A percentile compares a stretch with the other conserved stretches of the same genome.
These are phyloP conservation scores for Muricea muricata DNA, from an alignment of 92 coral and sea anemone genomes.

Conservation along the genomic window DNA sequence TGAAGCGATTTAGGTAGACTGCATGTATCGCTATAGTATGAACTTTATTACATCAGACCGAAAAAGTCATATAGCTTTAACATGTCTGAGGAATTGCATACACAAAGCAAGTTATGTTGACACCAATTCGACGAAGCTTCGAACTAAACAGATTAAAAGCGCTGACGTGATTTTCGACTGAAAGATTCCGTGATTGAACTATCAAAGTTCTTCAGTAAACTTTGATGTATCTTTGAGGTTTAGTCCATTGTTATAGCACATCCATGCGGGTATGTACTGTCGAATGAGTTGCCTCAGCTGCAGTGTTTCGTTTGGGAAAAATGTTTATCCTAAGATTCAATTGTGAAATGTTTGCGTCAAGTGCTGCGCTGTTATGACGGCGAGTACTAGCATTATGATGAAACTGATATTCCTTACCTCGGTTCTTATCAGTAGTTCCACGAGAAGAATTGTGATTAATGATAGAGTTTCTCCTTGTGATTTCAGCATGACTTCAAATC, in stretches of 20 bases:
- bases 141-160: conserved; percentile 40
- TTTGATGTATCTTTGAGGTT: conserved; percentile 3
- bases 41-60: background rate
- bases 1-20: background rate
- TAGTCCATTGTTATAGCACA: background rate
- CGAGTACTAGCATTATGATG: background rate
- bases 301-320: background rate
- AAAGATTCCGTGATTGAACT: conserved; percentile 31
- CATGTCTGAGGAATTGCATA: background rate
- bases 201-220: conserved; percentile 24
- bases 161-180: conserved; percentile 49
- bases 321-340: background rate
- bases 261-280: background rate
- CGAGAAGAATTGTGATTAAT: conserved; percentile 29
- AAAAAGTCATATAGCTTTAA: background rate
- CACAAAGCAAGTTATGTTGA: background rate
- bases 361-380: conserved; percentile 4
- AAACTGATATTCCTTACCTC: conserved; percentile 65
- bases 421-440: conserved; percentile 57
- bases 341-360: conserved; percentile 1
- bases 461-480: conserved; percentile 30
- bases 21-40: background rate
- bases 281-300: background rate
- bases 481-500: conserved; percentile 18
- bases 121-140: conserved; percentile 1